These are phyloP conservation scores for Erebia ligea DNA, from an alignment of 2,888 invertebrate genomes.

Conservation along the genomic window DNA sequence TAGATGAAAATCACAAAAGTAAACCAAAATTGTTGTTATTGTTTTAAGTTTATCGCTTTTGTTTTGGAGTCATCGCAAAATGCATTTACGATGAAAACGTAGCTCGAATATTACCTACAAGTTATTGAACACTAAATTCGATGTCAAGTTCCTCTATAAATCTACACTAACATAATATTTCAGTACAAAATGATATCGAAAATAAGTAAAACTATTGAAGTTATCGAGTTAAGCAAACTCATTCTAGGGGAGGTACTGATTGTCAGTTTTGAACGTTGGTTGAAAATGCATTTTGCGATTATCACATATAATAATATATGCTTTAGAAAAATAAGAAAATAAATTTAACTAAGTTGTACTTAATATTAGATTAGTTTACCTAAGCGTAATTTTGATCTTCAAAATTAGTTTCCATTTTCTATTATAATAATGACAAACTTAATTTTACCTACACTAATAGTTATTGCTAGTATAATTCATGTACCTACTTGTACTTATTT, in stretches of 20 bases:
- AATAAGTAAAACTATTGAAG: neutral
- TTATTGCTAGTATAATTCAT: slow-evolving; percentile 5
- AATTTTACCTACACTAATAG: neutral
- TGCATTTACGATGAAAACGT: neutral
- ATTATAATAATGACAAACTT: neutral
- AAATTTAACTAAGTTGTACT: neutral
- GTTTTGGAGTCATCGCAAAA: neutral
- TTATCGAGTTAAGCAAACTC: neutral
- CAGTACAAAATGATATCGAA: neutral
- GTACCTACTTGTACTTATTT: neutral
- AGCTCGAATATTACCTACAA: too few relatives aligned
- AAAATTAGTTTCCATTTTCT: neutral
- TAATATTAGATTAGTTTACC: neutral
- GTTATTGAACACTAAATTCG: too few relatives aligned
- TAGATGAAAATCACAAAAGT: too few relatives aligned
- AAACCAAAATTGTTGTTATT: neutral
- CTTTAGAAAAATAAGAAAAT: slow-evolving; percentile 2
- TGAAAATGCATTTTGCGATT: neutral
- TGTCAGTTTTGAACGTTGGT: neutral
- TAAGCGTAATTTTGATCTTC: neutral
- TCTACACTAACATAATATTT: too few relatives aligned
- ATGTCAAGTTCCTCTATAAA: too few relatives aligned
- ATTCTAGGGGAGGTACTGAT: neutral
- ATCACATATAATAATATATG: neutral
- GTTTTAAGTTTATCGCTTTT: neutral